Base-by-base conservation (phyloP, 2,888 invertebrate genomes). In the Trachelus troglodyta region DNA sequence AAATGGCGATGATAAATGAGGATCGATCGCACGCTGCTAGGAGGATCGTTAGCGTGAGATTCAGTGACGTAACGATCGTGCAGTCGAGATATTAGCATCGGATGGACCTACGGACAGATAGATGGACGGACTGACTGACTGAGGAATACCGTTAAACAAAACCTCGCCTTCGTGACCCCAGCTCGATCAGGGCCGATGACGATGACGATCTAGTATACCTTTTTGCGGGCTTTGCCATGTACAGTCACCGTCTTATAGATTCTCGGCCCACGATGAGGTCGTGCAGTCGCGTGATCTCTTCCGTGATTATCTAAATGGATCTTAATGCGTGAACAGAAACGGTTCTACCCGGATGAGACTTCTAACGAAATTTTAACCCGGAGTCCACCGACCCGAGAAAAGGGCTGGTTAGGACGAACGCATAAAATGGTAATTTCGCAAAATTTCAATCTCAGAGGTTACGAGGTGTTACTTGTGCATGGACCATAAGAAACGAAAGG, bases 1-100 rank as follows among this genome's bases (percentile, higher is more conserved):
- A 33, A 31, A 34, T 71, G 15, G 34, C 33, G 11, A 71, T 71
- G 33, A 31, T 33, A 71, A 33, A 33, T 73, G 73, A 33, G n/a
- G 37, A 34, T 40, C 35, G 33, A 68, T 71, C 77, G 75, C 71
- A 75, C 34, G 77, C 75, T 71, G 77, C 75, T 78, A 76, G 34
- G 73, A 87, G 87, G 87, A 88, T 90, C 90, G 90, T 90, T 90
- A 90, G 89, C 85, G 87, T 87, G 86, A 89, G 89, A 89, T 89
- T 87, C 87, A 88, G 88, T 90, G 90, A 90, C 90, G 89, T 90
- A 89, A 90, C 88, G 89, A 89, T 88, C 88, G 85, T 86, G 88
- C 86, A 87, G 85, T 85, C 84, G 85, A 84, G 87, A 85, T 88
- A 89, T 90, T 90, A 89, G 89, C 90, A 89, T 90, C 86, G 85